A percentile compares a stretch with the other conserved stretches of the same genome.
Evolutionary conservation across 1,140 invertebrate species (phyloP).

Genomic region (Dendroctonus valens): DNA sequence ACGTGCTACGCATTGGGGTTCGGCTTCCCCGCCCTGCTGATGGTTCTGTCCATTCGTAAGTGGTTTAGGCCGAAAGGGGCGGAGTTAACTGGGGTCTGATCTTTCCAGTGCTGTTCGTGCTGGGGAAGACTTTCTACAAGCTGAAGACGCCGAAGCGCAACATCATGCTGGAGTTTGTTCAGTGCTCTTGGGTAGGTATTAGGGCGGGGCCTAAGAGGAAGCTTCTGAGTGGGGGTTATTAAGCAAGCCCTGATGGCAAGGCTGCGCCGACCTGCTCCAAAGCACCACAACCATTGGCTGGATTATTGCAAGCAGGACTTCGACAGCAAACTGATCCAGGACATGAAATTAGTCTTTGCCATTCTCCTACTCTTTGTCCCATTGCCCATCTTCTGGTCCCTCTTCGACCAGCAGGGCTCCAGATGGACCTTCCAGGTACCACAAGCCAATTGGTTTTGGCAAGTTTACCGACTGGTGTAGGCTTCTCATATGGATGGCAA

Average conservation of each 20-base stretch:
- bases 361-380: slow-evolving; percentile 62
- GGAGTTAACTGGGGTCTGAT: neutral
- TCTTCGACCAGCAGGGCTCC: slow-evolving; percentile 65
- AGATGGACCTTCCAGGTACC: slow-evolving; percentile 69
- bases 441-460: neutral
- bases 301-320: slow-evolving; percentile 65
- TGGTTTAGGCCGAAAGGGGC: slow-evolving; percentile 2
- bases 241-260: slow-evolving; percentile 39
- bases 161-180: slow-evolving; percentile 64
- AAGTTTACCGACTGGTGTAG: slow-evolving; percentile 47
- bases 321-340: slow-evolving; percentile 57
- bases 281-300: slow-evolving; percentile 60
- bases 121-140: slow-evolving; percentile 67
- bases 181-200: slow-evolving; percentile 63
- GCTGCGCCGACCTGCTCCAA: neutral
- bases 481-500: slow-evolving; percentile 65
- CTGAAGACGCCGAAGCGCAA: slow-evolving; percentile 68
- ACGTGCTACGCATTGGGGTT: slow-evolving; percentile 78
- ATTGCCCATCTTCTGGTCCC: slow-evolving; percentile 70
- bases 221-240: slow-evolving; percentile 3
- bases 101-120: slow-evolving; percentile 65
- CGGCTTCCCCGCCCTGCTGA: slow-evolving; percentile 69
- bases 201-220: neutral
- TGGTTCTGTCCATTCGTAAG: slow-evolving; percentile 64
- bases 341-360: slow-evolving; percentile 54